Base-by-base conservation (phyloP, 2,113 vertebrate genomes). In the Sapayoa aenigma region DNA sequence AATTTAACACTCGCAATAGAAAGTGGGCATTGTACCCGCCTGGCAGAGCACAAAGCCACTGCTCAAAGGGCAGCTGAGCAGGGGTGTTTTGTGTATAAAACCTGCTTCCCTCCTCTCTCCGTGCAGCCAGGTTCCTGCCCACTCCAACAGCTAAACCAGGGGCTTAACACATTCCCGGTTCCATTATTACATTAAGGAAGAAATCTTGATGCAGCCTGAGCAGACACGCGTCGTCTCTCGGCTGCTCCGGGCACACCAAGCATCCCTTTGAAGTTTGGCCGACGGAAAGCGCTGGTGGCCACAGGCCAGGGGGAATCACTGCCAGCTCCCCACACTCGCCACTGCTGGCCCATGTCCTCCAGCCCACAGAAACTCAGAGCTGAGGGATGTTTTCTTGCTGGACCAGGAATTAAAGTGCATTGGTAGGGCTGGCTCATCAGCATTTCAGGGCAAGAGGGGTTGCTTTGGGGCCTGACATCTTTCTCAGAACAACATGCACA, bases 1-100 rank as follows among this genome's bases (percentile, higher is more conserved):
- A 96, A 3, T 56, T 74, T 33, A 93, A 53, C 73, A 8, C 67
- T 87, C 0, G 27, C 83, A 79, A 81, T n/a, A 89, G 90, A 94
- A 91, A 90, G 84, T 58, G 80, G 24, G 84, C 76, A 95, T 88
- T 94, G 91, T 96, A 49, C 84, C 18, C 4, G 69, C 58, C 89
- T 68, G 89, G 92, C 93, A 93, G 94, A 92, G 69, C 93, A 94
- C 92, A 96, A 93, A 96, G 87, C 93, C 6, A 11, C 78, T 68
- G 93, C 91, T 96, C 89, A 94, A 91, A 92, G 88, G 86, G 94
- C 5, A 1, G 84, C 72, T 73, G 83, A 91, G 65, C 78, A 80
- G 6, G 87, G 84, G 31, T 78, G 67, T 46, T 90, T 89, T 87
- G 87, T 90, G 87, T 71, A 81, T 63, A 88, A 87, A 90, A 97